Evolutionary conservation across 2,113 vertebrate species (phyloP).

Genomic region (Dromaius novaehollandiae): DNA sequence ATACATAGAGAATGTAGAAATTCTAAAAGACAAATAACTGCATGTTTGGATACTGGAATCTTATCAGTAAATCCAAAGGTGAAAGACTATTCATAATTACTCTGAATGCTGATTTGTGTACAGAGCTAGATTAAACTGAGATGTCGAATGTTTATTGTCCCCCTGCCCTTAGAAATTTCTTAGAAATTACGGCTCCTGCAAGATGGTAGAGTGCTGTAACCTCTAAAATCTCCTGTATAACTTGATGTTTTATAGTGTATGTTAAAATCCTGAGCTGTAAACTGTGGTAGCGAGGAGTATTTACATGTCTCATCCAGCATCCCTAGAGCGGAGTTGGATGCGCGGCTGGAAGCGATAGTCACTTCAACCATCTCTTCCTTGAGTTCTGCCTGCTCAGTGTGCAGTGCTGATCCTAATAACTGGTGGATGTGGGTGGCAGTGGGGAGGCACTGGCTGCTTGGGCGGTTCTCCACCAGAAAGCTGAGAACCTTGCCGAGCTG

Average conservation of each 20-base stretch:
- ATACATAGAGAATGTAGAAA: conserved; percentile 8
- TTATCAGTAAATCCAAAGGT: background rate
- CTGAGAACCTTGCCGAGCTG: background rate
- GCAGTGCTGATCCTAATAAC: background rate
- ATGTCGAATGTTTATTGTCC: background rate
- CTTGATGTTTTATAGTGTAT: background rate
- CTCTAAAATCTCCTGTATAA: no score
- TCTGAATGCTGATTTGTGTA: background rate
- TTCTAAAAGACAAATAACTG: background rate
- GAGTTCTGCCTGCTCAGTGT: background rate
- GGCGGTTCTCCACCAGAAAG: background rate
- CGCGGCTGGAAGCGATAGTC: background rate
- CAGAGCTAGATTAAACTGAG: background rate
- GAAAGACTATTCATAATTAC: background rate
- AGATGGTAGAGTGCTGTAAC: background rate
- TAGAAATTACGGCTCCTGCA: background rate
- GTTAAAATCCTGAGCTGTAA: background rate
- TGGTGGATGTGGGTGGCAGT: background rate
- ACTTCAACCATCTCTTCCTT: background rate
- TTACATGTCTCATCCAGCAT: background rate
- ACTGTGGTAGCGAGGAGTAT: background rate
- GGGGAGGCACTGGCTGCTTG: background rate
- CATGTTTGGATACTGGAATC: background rate
- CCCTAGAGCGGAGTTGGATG: background rate
- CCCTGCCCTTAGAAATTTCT: background rate